A percentile compares a stretch with the other conserved stretches of the same genome.
Evolutionary conservation across 2,888 invertebrate genomes (phyloP).

Genomic region (Panopea generosa): DNA sequence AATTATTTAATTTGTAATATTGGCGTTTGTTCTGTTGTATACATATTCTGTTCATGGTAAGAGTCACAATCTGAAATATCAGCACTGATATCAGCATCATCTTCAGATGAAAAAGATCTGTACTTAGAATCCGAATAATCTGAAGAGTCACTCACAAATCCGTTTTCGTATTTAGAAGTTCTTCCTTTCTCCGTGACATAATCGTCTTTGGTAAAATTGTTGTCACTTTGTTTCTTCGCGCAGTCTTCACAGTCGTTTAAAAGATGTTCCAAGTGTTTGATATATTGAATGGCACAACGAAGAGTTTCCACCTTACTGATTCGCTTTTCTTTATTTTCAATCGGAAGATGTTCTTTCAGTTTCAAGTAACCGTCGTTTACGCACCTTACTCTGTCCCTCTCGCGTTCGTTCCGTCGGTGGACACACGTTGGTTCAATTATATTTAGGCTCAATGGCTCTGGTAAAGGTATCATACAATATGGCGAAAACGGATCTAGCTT

Average conservation of each 20-base stretch:
- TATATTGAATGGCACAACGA: constrained; percentile 82
- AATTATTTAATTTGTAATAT: too few species aligned
- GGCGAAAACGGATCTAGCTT: constrained; percentile 80
- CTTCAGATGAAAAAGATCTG: constrained; percentile 1
- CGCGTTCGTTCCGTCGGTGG: constrained; percentile 83
- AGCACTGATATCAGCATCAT: background rate
- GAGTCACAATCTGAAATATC: constrained; percentile 21
- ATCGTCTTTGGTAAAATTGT: background rate
- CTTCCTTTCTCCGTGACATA: background rate
- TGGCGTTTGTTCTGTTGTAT: too few species aligned
- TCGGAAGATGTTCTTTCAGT: constrained; percentile 80
- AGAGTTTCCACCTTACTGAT: constrained; percentile 84
- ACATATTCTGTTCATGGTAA: constrained; percentile 8
- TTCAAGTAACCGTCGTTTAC: constrained; percentile 84
- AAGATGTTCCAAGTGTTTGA: constrained; percentile 76
- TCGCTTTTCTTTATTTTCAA: constrained; percentile 82
- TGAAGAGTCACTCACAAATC: background rate
- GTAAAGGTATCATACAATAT: constrained; percentile 81
- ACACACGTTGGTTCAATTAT: constrained; percentile 80
- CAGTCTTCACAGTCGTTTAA: constrained; percentile 21
- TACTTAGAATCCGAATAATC: background rate
- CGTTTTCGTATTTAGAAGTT: background rate
- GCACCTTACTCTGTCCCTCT: constrained; percentile 83
- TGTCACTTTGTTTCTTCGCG: background rate
- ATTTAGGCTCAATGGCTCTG: constrained; percentile 71